Conservation (phyloP, 2,797 vertebrate species). For the Centropyge bicolor region DNA sequence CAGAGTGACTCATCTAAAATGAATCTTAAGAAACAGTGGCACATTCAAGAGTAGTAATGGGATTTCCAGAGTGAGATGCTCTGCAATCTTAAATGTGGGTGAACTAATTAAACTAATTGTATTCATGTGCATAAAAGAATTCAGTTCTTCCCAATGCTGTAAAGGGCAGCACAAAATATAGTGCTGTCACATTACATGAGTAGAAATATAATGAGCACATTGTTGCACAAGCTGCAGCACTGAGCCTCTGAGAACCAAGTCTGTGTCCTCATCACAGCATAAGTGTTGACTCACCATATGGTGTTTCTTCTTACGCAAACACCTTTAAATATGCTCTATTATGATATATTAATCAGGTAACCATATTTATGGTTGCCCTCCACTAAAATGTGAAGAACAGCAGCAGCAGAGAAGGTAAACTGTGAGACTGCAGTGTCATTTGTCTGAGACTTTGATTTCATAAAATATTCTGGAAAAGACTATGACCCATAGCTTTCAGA, state of each 20-base stretch:
- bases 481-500: background rate
- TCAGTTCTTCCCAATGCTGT: conserved; percentile 27
- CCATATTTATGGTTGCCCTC: background rate
- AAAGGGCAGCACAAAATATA: conserved; percentile 58
- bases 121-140: conserved; percentile 55
- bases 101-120: conserved; percentile 72
- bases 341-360: conserved; percentile 8
- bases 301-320: conserved; percentile 12
- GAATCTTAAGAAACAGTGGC: conserved; percentile 43
- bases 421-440: background rate
- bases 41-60: conserved; percentile 57
- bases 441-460: background rate
- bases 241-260: background rate
- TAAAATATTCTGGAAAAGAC: conserved; percentile 3
- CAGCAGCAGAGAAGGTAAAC: conserved; percentile 4
- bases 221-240: conserved; percentile 31
- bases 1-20: conserved; percentile 61
- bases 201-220: conserved; percentile 58
- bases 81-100: conserved; percentile 53
- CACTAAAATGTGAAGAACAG: conserved; percentile 14
- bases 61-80: conserved; percentile 57
- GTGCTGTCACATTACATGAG: conserved; percentile 43
- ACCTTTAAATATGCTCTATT: conserved; percentile 16
- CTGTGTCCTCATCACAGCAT: conserved; percentile 24
- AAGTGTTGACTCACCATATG: conserved; percentile 22